Base-by-base conservation (phyloP, 2,797 vertebrate species). In the Catharus ustulatus region DNA sequence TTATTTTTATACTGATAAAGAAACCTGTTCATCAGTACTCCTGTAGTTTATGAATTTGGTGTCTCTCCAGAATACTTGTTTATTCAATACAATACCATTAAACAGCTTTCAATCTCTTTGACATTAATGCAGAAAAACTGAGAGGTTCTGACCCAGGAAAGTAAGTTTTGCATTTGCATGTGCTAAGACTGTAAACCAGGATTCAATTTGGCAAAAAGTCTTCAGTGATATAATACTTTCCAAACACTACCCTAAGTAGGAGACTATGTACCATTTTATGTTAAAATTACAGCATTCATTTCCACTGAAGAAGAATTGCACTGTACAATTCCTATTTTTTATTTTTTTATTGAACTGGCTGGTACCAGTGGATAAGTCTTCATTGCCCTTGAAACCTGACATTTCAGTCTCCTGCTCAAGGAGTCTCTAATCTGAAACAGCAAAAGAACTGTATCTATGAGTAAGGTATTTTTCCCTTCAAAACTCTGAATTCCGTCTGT, bases 361-460 rank as follows among this genome's bases (percentile, higher is more conserved):
- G 7, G 29, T 73, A 82, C 15, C 16, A 49, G 15, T 22, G 40
- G 16, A 48, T 80, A 82, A 77, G 51, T 43, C 43, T 40, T 80
- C 61, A 77, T 55, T 92, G 84, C 40, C 78, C 92, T 93, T 95
- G 78, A 96, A 91, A 87, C 30, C 22, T 61, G 78, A 71, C 49
- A 46, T 57, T 89, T 88, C 81, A 66, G 63, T 32, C 43, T 45
- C 34, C 43, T 57, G 23, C 48, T 84, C 36, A 82, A 84, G 18
- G 11, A 61, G 34, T 21, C 13, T 84, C n/a, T 61, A 81, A 36
- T 22, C 9, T 23, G 27, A 72, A 92, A 87, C 72, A 63, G 23
- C 21, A 84, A 82, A 67, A 58, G 15, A 24, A 74, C 24, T 5
- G 0, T 15, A 71, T 27, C n/a, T 71, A 17, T 3, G 3, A 58